Evolutionary conservation across 2,888 invertebrate species (phyloP).

Genomic region (Drosophila infuscata): DNA sequence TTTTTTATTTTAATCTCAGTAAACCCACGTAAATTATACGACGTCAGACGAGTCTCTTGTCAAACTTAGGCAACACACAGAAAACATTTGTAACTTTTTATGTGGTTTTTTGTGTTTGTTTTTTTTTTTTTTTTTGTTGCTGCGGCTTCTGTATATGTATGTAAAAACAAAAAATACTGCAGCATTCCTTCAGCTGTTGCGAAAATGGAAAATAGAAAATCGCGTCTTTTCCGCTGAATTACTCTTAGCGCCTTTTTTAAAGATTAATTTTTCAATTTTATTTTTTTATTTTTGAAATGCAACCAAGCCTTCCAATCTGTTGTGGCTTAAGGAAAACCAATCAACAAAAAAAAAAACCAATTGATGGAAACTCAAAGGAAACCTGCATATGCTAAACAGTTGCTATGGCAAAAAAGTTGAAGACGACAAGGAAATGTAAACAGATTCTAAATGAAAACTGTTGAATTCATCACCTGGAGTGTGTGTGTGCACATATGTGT

Average conservation of each 20-base stretch:
- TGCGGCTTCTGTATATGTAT: constrained; percentile 5
- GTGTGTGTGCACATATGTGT: background rate
- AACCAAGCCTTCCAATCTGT: background rate
- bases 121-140: background rate
- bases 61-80: constrained; percentile 21
- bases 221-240: background rate
- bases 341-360: background rate
- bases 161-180: constrained; percentile 11
- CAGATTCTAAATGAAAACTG: constrained; percentile 25
- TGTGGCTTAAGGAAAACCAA: constrained; percentile 5
- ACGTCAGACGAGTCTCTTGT: constrained; percentile 15
- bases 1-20: constrained; percentile 18
- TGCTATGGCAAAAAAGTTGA: constrained; percentile 7
- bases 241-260: background rate
- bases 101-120: background rate
- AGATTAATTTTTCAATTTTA: background rate
- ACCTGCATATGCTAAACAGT: constrained; percentile 9
- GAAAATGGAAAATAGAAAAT: background rate
- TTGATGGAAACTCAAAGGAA: constrained; percentile 1
- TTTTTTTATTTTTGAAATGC: background rate
- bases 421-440: constrained; percentile 27
- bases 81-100: constrained; percentile 36
- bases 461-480: constrained; percentile 24
- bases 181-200: constrained; percentile 22
- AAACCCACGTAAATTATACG: constrained; percentile 24